Evolutionary conservation across 2,113 vertebrate genomes (phyloP), one percentile per base, ranked within the genome.

Genomic region (Cephalopterus ornatus): DNA sequence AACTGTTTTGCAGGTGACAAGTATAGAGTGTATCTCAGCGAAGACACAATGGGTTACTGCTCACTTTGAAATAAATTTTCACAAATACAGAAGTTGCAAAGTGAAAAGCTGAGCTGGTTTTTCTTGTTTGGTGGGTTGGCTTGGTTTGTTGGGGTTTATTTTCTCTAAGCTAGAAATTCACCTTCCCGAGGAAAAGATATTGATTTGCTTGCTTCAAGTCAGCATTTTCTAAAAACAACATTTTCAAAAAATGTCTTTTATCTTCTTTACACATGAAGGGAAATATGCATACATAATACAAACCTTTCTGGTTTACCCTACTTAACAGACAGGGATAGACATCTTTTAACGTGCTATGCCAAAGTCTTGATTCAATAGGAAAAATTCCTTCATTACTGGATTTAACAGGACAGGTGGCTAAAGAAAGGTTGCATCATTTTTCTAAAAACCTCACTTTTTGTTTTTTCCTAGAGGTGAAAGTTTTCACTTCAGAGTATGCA

Each of bases 11-110:
- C 42, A 50, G 50, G 9, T 3, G 12, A 11, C 28, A 82, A 73
- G 6, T 11, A 27, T 3, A 26, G 9, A 23, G 5, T 46, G 13
- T 28, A 55, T 72, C 65, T 87, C 58, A 44, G 20, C 44, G 8
- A 12, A 37, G 27, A 30, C 35, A 37, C 26, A 58, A 33, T 0
- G 0, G 8, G 9, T 55, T 70, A 16, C 16, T 44, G 12, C n/a
- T 76, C 22, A 49, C 55, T 81, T 91, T 1, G 1, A 82, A 86
- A 41, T 28, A 61, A 33, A 37, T 93, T 77, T 93, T 67, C 35
- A 42, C 44, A 85, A 65, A 77, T 42, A 55, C 3, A 61, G 41
- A 85, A 82, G 37, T 66, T n/a, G 13, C 22, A 56, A 89, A 71
- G 41, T 74, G 46, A 82, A 94, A 91, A 73, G 8, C 33, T 65